phyloP scores from a whole-genome alignment of 2,113 vertebrate species.

The Lampris megalopsis region DNA sequence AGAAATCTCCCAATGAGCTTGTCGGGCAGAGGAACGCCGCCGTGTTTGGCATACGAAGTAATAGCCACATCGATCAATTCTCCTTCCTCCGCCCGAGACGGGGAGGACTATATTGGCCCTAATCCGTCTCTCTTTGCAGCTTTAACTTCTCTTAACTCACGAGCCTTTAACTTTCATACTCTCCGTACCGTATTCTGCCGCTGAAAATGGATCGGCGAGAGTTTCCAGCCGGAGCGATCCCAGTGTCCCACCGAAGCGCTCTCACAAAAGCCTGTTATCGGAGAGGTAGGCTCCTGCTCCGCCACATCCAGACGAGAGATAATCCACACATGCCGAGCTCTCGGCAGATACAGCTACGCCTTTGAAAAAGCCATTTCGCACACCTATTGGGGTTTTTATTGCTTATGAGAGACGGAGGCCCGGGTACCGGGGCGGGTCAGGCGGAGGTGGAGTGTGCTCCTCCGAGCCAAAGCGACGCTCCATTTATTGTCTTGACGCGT shows the following conservation, averaged over 20 bases:
- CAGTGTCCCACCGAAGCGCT: slow-evolving; percentile 53
- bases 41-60: slow-evolving; percentile 51
- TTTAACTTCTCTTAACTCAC: slow-evolving; percentile 31
- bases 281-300: slow-evolving; percentile 41
- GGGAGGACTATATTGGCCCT: slow-evolving; percentile 26
- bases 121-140: slow-evolving; percentile 52
- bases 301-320: slow-evolving; percentile 50
- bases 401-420: slow-evolving; percentile 56
- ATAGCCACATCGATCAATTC: slow-evolving; percentile 64
- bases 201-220: slow-evolving; percentile 44
- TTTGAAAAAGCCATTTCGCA: slow-evolving; percentile 59
- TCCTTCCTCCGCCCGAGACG: slow-evolving; percentile 42
- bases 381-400: slow-evolving; percentile 60
- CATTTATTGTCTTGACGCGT: no score
- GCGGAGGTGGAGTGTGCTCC: slow-evolving; percentile 29
- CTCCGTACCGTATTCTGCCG: slow-evolving; percentile 24
- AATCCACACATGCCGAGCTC: slow-evolving; percentile 53
- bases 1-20: slow-evolving; percentile 19
- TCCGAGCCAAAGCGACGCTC: slow-evolving; percentile 29
- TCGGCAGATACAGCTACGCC: slow-evolving; percentile 50
- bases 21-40: slow-evolving; percentile 39
- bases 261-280: slow-evolving; percentile 47
- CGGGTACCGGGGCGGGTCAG: neutral
- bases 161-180: slow-evolving; percentile 20
- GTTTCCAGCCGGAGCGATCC: slow-evolving; percentile 37